These are phyloP conservation scores for Rhagophthalmus giganteus DNA, from an alignment of 2,888 invertebrate species.

Conservation along the genomic window DNA sequence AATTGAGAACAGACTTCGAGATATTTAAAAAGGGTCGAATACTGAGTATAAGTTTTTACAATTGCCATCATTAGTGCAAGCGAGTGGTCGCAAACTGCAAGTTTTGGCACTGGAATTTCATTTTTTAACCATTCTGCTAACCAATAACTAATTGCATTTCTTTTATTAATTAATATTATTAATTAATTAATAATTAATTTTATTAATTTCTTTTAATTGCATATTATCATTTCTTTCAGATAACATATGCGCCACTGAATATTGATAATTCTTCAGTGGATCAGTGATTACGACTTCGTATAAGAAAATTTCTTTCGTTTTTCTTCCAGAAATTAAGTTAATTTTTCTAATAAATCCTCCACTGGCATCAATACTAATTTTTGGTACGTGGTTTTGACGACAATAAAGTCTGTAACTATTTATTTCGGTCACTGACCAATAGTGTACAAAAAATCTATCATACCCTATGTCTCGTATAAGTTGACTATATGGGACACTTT, in stretches of 20 bases:
- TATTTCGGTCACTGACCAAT: slow-evolving; percentile 5
- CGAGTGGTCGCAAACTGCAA: slow-evolving; percentile 7
- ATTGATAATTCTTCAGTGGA: not conserved
- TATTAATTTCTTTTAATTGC: too few species aligned
- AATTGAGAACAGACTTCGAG: slow-evolving; percentile 1
- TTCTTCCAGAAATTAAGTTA: not conserved
- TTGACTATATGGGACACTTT: not conserved
- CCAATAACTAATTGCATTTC: slow-evolving; percentile 9
- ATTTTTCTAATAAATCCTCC: slow-evolving; percentile 1
- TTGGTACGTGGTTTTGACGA: not conserved
- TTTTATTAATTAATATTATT: too few species aligned
- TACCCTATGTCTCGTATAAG: slow-evolving; percentile 8
- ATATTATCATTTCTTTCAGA: slow-evolving; percentile 3
- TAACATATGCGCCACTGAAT: slow-evolving; percentile 2
- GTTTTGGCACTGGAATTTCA: slow-evolving; percentile 5
- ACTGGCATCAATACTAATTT: slow-evolving; percentile 5
- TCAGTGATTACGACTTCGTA: slow-evolving; percentile 9
- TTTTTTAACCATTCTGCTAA: slow-evolving; percentile 4
- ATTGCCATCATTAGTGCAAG: slow-evolving; percentile 5
- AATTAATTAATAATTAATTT: too few species aligned
- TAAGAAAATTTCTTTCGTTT: slow-evolving; percentile 6
- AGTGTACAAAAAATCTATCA: slow-evolving; percentile 7
- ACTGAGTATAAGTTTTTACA: slow-evolving; percentile 4
- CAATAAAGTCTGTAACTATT: slow-evolving; percentile 2
- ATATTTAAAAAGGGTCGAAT: slow-evolving; percentile 2